These are phyloP conservation scores for Tetragonula carbonaria DNA, from an alignment of 2,888 invertebrate species.

Conservation along the genomic window DNA sequence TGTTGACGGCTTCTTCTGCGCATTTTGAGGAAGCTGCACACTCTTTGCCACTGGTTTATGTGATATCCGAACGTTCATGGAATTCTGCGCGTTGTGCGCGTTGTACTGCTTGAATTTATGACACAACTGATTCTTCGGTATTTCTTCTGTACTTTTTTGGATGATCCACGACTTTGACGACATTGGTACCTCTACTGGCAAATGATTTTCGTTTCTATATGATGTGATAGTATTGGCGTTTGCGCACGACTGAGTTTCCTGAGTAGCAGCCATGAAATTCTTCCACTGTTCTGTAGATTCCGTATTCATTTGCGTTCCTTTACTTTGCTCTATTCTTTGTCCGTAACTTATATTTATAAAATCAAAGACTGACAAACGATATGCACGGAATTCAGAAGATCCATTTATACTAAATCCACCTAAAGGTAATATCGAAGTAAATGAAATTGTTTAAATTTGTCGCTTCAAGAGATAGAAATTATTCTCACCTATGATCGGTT, in stretches of 20 bases:
- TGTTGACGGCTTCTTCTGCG: conserved; percentile 14
- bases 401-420: conserved; percentile 85
- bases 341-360: conserved; percentile 88
- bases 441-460: background rate
- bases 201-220: conserved; percentile 60
- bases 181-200: background rate
- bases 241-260: conserved; percentile 49
- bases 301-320: conserved; percentile 14
- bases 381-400: conserved; percentile 84
- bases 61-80: background rate
- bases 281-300: conserved; percentile 39
- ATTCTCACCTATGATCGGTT: conserved; percentile 85
- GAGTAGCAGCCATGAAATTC: conserved; percentile 28
- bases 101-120: conserved; percentile 35
- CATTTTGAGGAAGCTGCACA: conserved; percentile 13
- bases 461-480: background rate
- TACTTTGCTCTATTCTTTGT: conserved; percentile 78
- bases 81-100: background rate
- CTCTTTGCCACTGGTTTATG: background rate
- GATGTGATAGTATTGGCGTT: conserved; percentile 68
- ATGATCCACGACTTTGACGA: conserved; percentile 43
- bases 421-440: background rate
- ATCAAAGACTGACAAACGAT: conserved; percentile 85
- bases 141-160: conserved; percentile 61
- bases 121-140: conserved; percentile 30